These are phyloP conservation scores for Chymomyza fuscimana DNA, from an alignment of 2,888 invertebrate genomes.

Conservation along the genomic window DNA sequence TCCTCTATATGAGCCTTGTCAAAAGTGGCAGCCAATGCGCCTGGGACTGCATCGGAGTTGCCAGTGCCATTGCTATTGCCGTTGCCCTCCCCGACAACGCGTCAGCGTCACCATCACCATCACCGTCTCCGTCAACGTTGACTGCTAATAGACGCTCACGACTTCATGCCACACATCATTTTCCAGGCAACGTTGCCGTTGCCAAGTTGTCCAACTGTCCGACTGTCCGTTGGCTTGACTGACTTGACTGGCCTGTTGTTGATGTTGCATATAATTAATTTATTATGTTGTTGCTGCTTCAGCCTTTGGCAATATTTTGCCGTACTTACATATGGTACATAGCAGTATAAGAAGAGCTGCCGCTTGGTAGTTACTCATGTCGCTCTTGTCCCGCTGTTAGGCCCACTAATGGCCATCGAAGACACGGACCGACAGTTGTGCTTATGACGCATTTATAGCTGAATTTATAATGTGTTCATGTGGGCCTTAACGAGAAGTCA, in stretches of 20 bases:
- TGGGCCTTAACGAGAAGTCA: constrained; percentile 21
- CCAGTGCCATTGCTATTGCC: neutral
- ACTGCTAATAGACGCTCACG: constrained; percentile 69
- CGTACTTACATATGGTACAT: constrained; percentile 23
- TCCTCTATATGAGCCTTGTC: constrained; percentile 53
- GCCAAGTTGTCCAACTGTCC: neutral
- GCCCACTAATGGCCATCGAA: neutral
- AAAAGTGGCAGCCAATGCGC: constrained; percentile 48
- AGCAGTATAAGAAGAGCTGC: neutral
- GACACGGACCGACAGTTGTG: constrained; percentile 22
- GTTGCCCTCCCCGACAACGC: neutral
- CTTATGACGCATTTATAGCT: constrained; percentile 63
- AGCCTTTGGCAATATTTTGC: constrained; percentile 55
- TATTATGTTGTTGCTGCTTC: constrained; percentile 67
- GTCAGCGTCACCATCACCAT: neutral
- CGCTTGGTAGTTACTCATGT: neutral
- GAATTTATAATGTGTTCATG: constrained; percentile 56
- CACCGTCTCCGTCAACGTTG: constrained; percentile 52
- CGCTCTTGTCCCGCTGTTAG: neutral
- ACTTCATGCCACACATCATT: constrained; percentile 67
- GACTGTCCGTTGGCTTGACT: neutral
- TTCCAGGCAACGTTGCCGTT: constrained; percentile 12
- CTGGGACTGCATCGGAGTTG: neutral
- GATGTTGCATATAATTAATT: constrained; percentile 75
- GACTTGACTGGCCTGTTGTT: constrained; percentile 39